These are phyloP conservation scores for Hedya salicella DNA, from an alignment of 2,888 invertebrate genomes.

Conservation along the genomic window DNA sequence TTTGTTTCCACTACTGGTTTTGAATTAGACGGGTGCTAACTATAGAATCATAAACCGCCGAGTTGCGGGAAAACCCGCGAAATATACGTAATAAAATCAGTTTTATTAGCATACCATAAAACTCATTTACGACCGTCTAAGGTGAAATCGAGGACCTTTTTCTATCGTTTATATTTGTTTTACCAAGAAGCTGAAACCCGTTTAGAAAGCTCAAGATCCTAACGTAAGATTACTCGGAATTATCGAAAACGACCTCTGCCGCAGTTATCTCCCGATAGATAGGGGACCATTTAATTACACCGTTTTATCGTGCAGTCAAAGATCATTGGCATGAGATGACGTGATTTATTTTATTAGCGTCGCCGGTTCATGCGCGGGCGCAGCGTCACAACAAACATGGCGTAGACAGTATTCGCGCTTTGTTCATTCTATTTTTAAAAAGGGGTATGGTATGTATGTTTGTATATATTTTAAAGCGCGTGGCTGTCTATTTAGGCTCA, in stretches of 20 bases:
- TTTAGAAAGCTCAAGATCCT: constrained; percentile 39
- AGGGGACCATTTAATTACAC: constrained; percentile 21
- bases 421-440: neutral
- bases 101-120: constrained; percentile 8
- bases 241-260: constrained; percentile 26
- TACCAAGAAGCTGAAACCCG: constrained; percentile 28
- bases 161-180: constrained; percentile 21
- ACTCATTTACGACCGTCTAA: constrained; percentile 16
- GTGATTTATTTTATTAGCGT: constrained; percentile 25
- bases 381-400: constrained; percentile 1
- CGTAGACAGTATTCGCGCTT: constrained; percentile 4
- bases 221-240: constrained; percentile 35
- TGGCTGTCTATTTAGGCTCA: too few relatives aligned
- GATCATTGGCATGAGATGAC: constrained; percentile 38
- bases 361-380: constrained; percentile 3
- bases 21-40: too few relatives aligned
- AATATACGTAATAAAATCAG: neutral
- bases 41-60: neutral
- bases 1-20: too few relatives aligned
- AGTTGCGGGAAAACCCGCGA: neutral
- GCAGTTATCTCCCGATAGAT: constrained; percentile 15
- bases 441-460: too few relatives aligned
- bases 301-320: constrained; percentile 29
- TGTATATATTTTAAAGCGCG: too few relatives aligned
- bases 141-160: constrained; percentile 28